Percentiles rank a stretch among this genome's conserved stretches.
Conservation (phyloP, 1,140 invertebrate genomes). For the Paraescarpia echinospica region DNA sequence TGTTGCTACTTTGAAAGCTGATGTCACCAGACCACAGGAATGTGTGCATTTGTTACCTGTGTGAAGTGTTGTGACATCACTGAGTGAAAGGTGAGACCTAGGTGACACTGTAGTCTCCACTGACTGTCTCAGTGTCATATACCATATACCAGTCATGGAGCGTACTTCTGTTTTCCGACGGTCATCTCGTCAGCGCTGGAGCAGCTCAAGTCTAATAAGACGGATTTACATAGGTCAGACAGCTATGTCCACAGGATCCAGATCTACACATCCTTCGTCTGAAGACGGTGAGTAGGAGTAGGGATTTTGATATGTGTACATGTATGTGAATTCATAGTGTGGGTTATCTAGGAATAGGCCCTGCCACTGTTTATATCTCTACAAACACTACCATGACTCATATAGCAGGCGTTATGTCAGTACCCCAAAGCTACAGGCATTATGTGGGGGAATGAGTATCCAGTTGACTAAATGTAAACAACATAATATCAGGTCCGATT, state of each 20-base stretch:
- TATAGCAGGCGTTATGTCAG: too few species aligned
- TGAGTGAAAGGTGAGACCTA: background rate
- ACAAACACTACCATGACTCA: background rate
- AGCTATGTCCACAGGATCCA: background rate
- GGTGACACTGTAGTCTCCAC: background rate
- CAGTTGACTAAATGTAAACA: too few species aligned
- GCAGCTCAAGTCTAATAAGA: background rate
- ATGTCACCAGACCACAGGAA: background rate
- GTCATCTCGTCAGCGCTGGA: background rate
- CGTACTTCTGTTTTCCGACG: background rate
- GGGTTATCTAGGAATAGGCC: background rate
- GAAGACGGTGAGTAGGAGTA: background rate
- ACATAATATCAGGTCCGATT: too few species aligned
- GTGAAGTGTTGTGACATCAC: background rate
- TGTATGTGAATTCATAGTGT: background rate
- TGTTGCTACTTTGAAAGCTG: background rate
- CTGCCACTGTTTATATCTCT: background rate
- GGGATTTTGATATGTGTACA: background rate
- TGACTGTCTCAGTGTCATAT: background rate
- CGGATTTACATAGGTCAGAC: background rate
- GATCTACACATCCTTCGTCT: background rate
- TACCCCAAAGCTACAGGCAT: too few species aligned
- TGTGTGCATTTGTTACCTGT: background rate
- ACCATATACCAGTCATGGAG: background rate
- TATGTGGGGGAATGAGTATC: too few species aligned